These are phyloP conservation scores for Hedya salicella DNA, from an alignment of 2,888 invertebrate species.

Conservation along the genomic window DNA sequence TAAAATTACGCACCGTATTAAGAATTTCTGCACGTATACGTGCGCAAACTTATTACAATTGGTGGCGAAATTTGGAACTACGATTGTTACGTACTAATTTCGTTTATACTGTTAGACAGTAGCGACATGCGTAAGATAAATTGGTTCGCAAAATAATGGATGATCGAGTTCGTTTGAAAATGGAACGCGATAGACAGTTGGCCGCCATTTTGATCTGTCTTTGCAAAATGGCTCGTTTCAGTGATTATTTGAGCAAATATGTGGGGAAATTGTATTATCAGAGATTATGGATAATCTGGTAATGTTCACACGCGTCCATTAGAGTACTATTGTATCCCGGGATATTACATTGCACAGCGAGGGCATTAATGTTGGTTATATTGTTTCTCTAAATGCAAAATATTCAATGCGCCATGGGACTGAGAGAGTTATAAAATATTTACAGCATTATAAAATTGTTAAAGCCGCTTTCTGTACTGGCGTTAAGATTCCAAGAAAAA, in stretches of 20 bases:
- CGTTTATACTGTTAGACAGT: not conserved
- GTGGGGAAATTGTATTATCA: conserved; percentile 22
- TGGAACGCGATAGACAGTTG: conserved; percentile 37
- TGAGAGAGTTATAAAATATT: too few species aligned
- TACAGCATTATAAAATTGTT: too few species aligned
- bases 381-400: not conserved
- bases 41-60: conserved; percentile 14
- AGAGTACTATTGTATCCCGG: not conserved
- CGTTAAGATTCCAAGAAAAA: too few species aligned
- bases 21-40: conserved; percentile 28
- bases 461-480: too few species aligned
- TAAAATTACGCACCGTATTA: conserved; percentile 66
- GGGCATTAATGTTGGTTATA: not conserved
- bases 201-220: conserved; percentile 27
- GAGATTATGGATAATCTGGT: conserved; percentile 13
- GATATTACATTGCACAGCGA: too few species aligned
- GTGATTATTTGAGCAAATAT: conserved; percentile 19
- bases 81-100: not conserved
- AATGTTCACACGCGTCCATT: conserved; percentile 17
- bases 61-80: conserved; percentile 17
- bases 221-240: conserved; percentile 34
- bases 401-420: too few species aligned
- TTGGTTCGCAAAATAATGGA: conserved; percentile 14
- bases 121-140: not conserved
- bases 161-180: conserved; percentile 23